These are phyloP conservation scores for Stictonetta naevosa DNA, from an alignment of 2,113 vertebrate species.

Conservation along the genomic window DNA sequence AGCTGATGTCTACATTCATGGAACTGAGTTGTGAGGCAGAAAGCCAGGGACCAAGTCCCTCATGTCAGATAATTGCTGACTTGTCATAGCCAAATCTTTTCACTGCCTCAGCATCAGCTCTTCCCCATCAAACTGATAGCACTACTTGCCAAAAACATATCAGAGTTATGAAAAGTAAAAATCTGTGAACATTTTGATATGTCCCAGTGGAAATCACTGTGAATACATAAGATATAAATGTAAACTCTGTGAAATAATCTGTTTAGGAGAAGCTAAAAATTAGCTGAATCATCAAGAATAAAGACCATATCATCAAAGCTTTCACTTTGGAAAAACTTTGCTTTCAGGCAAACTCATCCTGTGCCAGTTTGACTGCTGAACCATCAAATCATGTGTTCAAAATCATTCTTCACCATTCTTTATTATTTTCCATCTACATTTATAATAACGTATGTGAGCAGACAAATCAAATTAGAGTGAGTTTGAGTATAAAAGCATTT, in stretches of 20 bases:
- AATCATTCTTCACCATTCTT: neutral
- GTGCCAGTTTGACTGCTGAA: neutral
- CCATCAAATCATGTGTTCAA: neutral
- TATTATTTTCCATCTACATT: neutral
- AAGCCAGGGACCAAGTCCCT: neutral
- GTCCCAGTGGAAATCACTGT: neutral
- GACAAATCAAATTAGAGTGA: neutral
- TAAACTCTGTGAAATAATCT: neutral
- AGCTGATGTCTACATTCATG: neutral
- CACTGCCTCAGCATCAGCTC: neutral
- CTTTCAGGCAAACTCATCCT: neutral
- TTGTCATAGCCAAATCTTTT: neutral
- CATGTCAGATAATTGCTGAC: neutral
- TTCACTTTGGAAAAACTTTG: neutral
- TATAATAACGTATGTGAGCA: neutral
- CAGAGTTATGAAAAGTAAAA: neutral
- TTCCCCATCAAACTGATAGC: neutral
- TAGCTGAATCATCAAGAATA: neutral
- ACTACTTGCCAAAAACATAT: neutral
- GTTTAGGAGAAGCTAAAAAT: neutral
- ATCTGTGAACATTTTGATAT: neutral
- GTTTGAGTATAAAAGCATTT: neutral
- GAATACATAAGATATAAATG: neutral
- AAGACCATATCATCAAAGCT: neutral
- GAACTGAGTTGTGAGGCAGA: neutral